These are phyloP conservation scores for Arrhopalites spinosus DNA, from an alignment of 2,888 invertebrate species.

Conservation along the genomic window DNA sequence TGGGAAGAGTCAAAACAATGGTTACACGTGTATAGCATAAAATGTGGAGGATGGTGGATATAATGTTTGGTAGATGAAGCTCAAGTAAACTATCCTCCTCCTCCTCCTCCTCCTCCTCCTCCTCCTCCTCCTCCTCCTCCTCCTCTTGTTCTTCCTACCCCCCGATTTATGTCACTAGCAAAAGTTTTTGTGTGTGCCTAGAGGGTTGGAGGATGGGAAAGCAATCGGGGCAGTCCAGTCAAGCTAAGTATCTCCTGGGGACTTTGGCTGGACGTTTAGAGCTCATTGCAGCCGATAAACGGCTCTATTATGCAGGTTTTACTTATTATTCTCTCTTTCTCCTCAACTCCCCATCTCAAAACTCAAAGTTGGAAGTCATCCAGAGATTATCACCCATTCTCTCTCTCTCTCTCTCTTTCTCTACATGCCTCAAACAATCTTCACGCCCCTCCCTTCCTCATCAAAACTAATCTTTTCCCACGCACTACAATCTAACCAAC, in stretches of 20 bases:
- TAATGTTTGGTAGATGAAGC: no score
- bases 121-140: neutral
- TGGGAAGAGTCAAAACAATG: no score
- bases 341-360: neutral
- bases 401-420: no score
- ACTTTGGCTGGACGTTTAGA: constrained; percentile 26
- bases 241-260: constrained; percentile 31
- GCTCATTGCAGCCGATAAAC: constrained; percentile 33
- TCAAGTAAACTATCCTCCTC: neutral
- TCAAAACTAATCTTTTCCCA: constrained; percentile 28
- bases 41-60: no score
- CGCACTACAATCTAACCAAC: neutral
- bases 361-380: constrained; percentile 33
- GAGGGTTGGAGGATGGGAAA: neutral
- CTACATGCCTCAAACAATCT: constrained; percentile 34
- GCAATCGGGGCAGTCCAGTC: neutral
- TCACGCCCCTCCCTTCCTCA: constrained; percentile 16
- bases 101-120: neutral
- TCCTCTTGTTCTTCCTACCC: neutral
- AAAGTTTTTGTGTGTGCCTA: neutral
- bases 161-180: neutral
- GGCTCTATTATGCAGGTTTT: constrained; percentile 33
- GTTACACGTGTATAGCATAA: no score
- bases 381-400: constrained; percentile 35
- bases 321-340: constrained; percentile 14